Evolutionary conservation across 35 echinoderm and acorn worm species (phyloP).

Genomic region (Ptychodera flava): DNA sequence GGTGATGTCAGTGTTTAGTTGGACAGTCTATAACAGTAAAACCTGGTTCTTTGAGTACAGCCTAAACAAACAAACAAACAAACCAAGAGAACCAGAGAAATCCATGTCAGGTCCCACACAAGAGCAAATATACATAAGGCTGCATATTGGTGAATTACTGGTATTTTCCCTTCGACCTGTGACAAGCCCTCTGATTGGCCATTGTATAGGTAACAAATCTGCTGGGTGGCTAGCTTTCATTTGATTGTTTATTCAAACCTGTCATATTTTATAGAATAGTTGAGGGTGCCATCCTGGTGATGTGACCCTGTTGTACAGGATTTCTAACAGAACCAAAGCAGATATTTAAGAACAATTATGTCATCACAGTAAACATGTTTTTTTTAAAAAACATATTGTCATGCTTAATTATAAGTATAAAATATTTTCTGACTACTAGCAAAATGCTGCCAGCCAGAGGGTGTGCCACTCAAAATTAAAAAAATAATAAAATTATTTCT

Average conservation of each 20-base stretch:
- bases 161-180: not conserved
- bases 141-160: not conserved
- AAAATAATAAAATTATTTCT: not conserved
- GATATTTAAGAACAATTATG: no score
- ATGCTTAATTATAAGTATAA: no score
- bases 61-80: no score
- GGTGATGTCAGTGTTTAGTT: no score
- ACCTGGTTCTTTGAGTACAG: no score
- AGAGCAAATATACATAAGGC: no score
- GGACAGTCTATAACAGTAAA: no score
- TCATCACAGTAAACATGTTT: no score
- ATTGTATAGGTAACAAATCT: not conserved
- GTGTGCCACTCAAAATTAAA: no score
- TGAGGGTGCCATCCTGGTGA: not conserved
- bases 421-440: not conserved
- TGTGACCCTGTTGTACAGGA: not conserved
- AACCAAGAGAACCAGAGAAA: no score
- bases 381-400: no score
- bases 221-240: not conserved
- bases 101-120: not conserved
- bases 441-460: not conserved
- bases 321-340: not conserved
- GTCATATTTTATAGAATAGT: not conserved
- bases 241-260: not conserved
- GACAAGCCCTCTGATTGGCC: not conserved